phyloP scores from a whole-genome alignment of 1,140 invertebrate species.

The Atta texana region DNA sequence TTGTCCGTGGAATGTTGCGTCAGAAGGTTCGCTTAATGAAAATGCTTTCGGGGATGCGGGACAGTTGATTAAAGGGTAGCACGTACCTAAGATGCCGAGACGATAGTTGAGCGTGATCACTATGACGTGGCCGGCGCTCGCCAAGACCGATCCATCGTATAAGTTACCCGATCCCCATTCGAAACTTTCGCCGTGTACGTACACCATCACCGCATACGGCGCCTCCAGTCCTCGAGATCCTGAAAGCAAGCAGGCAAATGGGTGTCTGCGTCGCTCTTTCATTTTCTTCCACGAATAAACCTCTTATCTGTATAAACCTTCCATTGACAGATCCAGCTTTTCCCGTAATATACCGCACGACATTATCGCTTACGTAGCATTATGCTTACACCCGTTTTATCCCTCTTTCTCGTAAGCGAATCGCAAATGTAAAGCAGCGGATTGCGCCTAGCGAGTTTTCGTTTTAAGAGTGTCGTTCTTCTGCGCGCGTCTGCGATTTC shows the following conservation, averaged over 20 bases:
- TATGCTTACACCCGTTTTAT: slow-evolving; percentile 24
- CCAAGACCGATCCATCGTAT: slow-evolving; percentile 95
- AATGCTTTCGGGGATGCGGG: slow-evolving; percentile 22
- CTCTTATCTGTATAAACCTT: slow-evolving; percentile 60
- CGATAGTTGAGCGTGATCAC: slow-evolving; percentile 96
- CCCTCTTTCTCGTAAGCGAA: background rate
- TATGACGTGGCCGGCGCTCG: slow-evolving; percentile 94
- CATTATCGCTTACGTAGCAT: slow-evolving; percentile 60
- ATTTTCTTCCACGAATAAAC: slow-evolving; percentile 60
- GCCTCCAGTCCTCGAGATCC: slow-evolving; percentile 92
- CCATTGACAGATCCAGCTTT: slow-evolving; percentile 63
- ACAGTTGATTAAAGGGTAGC: slow-evolving; percentile 37
- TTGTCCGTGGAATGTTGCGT: slow-evolving; percentile 9
- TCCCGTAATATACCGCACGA: slow-evolving; percentile 50
- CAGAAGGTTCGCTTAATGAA: slow-evolving; percentile 36
- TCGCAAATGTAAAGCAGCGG: background rate
- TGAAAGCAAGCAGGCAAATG: slow-evolving; percentile 75
- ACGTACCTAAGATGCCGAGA: slow-evolving; percentile 94
- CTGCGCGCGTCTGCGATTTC: background rate
- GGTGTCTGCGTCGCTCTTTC: slow-evolving; percentile 1
- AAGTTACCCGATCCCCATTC: slow-evolving; percentile 94
- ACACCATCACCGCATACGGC: slow-evolving; percentile 93
- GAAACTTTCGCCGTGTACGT: slow-evolving; percentile 94
- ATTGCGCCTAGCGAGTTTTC: background rate
- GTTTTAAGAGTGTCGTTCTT: background rate